Evolutionary conservation across 2,797 vertebrate genomes (phyloP).

Genomic region (Meriones psammophilus): DNA sequence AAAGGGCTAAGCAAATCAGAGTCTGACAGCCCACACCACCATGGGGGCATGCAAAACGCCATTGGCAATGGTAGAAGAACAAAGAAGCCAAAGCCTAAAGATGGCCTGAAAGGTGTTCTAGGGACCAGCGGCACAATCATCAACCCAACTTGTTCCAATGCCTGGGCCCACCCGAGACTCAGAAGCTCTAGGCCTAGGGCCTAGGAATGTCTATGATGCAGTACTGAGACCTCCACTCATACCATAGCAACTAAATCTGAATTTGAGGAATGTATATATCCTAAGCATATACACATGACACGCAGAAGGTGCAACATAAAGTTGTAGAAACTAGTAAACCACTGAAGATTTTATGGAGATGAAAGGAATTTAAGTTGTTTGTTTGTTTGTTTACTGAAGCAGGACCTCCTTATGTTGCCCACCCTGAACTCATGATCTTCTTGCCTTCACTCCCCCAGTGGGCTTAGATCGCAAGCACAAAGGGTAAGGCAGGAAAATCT

Average conservation of each 20-base stretch:
- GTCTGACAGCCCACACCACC: neutral
- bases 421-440: neutral
- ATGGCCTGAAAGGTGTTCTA: neutral
- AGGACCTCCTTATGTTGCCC: neutral
- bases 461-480: neutral
- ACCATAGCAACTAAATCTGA: neutral
- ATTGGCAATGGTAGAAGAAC: fast-evolving
- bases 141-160: neutral
- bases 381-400: neutral
- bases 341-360: neutral
- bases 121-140: neutral
- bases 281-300: neutral
- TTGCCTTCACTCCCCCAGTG: neutral
- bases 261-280: neutral
- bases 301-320: neutral
- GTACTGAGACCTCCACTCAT: neutral
- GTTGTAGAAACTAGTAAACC: neutral
- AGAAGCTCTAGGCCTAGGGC: neutral
- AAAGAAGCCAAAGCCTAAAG: neutral
- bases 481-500: neutral
- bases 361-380: neutral
- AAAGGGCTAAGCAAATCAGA: neutral
- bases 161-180: neutral
- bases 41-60: neutral
- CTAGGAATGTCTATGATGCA: neutral